Evolutionary conservation across 2,888 invertebrate species (phyloP).

Genomic region (Nephrotoma appendiculata): DNA sequence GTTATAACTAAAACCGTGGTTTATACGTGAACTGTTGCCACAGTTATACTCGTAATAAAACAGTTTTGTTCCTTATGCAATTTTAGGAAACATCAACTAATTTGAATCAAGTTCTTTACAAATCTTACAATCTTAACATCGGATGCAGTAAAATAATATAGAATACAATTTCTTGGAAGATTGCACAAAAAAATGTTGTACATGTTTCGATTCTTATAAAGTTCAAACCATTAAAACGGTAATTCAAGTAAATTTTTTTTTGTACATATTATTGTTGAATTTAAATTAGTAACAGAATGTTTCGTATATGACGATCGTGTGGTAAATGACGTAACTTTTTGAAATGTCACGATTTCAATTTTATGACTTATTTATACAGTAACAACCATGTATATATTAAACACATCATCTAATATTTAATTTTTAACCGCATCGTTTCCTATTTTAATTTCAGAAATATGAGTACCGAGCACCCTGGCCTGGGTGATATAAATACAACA

Average conservation of each 20-base stretch:
- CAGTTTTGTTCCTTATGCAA: no score
- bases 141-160: not conserved
- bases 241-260: not conserved
- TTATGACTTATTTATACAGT: not conserved
- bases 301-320: not conserved
- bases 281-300: not conserved
- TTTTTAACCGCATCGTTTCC: not conserved
- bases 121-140: not conserved
- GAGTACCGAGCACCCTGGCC: not conserved
- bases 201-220: not conserved
- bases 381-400: not conserved
- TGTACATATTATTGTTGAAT: not conserved
- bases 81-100: no score
- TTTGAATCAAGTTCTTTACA: not conserved
- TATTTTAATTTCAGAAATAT: not conserved
- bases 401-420: not conserved
- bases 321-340: not conserved
- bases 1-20: no score
- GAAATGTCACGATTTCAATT: not conserved
- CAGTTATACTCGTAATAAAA: no score
- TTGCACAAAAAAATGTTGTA: not conserved
- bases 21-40: no score
- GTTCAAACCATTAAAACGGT: not conserved
- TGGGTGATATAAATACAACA: not conserved
- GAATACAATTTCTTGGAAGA: not conserved